Conservation (phyloP, 2,797 vertebrate species). For the Chiroxiphia lanceolata region DNA sequence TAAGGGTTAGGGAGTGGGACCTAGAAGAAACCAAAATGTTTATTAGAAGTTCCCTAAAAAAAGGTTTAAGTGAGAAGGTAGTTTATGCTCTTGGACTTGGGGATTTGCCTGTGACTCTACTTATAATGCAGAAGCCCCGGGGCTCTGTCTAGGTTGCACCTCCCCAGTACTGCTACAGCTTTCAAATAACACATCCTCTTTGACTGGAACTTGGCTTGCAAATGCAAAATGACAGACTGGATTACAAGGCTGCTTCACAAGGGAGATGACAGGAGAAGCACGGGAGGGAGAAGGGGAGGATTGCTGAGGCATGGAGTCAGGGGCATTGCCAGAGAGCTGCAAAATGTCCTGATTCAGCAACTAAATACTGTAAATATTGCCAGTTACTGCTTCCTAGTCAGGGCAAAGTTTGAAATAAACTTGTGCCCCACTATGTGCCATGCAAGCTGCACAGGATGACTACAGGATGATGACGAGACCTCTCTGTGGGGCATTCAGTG, state of each 20-base stretch:
- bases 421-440: not conserved
- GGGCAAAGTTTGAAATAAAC: not conserved
- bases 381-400: not conserved
- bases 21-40: not conserved
- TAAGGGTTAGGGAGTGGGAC: not conserved
- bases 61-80: not conserved
- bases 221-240: not conserved
- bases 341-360: constrained; percentile 16
- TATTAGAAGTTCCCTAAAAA: not conserved
- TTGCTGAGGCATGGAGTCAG: not conserved
- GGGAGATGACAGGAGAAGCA: constrained; percentile 11
- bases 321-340: not conserved
- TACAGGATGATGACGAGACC: not conserved
- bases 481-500: not conserved
- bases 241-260: constrained; percentile 13
- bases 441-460: not conserved
- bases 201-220: constrained; percentile 31
- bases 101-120: not conserved
- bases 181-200: constrained; percentile 24
- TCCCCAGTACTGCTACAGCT: constrained; percentile 27
- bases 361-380: not conserved
- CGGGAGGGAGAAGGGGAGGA: not conserved
- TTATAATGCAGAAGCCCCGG: not conserved
- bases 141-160: not conserved
- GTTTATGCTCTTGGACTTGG: not conserved